phyloP scores from a whole-genome alignment of 2,113 vertebrate genomes.

The Mungos mungo region DNA sequence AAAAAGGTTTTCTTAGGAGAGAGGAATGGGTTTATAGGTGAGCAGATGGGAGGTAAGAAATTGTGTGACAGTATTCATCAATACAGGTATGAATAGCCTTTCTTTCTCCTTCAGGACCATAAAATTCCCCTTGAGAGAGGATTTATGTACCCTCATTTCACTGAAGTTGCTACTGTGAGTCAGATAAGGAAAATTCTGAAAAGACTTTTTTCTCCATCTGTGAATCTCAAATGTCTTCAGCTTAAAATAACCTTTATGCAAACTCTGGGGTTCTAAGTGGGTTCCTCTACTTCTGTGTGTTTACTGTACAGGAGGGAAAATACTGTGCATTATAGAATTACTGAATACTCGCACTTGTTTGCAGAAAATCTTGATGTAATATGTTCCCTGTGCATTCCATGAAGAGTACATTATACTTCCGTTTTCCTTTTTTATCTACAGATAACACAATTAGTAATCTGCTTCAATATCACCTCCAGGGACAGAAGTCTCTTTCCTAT shows the following conservation, averaged over 20 bases:
- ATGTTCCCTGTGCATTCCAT: not conserved
- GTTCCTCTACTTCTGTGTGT: not conserved
- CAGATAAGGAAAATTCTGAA: not conserved
- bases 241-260: not conserved
- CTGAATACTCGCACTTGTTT: not conserved
- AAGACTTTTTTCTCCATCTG: not conserved
- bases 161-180: not conserved
- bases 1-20: not conserved
- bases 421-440: not conserved
- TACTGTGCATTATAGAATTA: not conserved
- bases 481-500: not conserved
- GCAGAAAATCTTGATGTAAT: not conserved
- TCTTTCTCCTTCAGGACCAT: not conserved
- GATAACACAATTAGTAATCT: not conserved
- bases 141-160: not conserved
- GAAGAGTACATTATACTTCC: not conserved
- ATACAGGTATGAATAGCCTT: not conserved
- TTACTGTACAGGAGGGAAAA: not conserved
- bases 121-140: not conserved
- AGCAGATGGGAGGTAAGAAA: not conserved
- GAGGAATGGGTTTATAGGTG: not conserved
- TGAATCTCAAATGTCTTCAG: not conserved
- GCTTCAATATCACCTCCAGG: not conserved
- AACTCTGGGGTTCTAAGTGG: not conserved
- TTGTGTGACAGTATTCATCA: not conserved